Base-by-base conservation (phyloP, 2,888 invertebrate genomes). In the Saturnia pavonia region DNA sequence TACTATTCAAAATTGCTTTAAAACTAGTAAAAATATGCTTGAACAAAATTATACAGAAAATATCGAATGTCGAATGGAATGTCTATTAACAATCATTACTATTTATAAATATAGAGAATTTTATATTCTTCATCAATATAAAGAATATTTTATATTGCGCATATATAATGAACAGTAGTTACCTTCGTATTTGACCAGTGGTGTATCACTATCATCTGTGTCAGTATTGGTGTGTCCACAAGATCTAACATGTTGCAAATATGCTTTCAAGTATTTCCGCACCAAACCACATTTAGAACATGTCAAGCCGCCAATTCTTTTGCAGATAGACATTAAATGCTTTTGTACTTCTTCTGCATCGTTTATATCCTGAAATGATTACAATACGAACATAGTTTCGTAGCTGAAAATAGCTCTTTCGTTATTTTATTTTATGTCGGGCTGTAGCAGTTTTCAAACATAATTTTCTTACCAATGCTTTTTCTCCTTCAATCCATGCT, bases 401-500 rank as follows among this genome's bases (percentile, higher is more conserved):
- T 19, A 51, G n/a, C n/a, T 51, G n/a, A 19, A n/a, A 51, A n/a
- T 1, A 8, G 43, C 34, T 43, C 43, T 12, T 43, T 48, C 4
- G 1, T 48, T 48, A n/a, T n/a, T n/a, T n/a, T n/a, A n/a, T 48
- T 48, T 48, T 11, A 1, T 48, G 19, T 19, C 19, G 6, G 11
- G 16, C 19, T 6, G 0, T 54, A 54, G n/a, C 54, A 54, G 19
- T 54, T 54, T 54, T 54, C 22, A 22, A 54, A 22, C 9, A 63
- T 63, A 16, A 12, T 63, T 57, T 68, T 83, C 88, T 91, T 91
- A 95, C 95, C 80, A 95, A 78, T 72, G 94, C 90, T 45, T 81
- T 71, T 65, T 94, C 91, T 69, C 94, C 95, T 65, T 91, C 88
- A 73, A 88, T 84, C 96, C 96, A 96, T 12, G 94, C 93, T 75